phyloP scores from a whole-genome alignment of 2,888 invertebrate genomes.

The Sylvicola cinctus region DNA sequence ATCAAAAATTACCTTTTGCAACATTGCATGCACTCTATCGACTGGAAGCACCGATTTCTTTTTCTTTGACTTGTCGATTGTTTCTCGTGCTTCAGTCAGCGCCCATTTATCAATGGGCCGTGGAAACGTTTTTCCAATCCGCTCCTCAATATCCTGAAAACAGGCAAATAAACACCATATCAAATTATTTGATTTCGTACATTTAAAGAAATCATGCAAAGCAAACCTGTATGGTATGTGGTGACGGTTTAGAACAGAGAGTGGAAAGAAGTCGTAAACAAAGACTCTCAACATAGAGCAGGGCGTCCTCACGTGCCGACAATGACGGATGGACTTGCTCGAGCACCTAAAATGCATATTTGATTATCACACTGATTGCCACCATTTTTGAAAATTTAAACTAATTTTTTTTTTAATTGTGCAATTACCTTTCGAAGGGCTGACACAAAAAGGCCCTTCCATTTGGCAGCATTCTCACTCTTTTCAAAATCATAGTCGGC shows the following conservation, averaged over 20 bases:
- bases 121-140: constrained; percentile 83
- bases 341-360: constrained; percentile 42
- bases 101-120: constrained; percentile 90
- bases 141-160: constrained; percentile 73
- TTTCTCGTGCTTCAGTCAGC: constrained; percentile 69
- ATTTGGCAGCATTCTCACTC: constrained; percentile 75
- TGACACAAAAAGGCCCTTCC: constrained; percentile 77
- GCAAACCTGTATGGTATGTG: constrained; percentile 51
- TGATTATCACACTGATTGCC: constrained; percentile 4
- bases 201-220: constrained; percentile 9
- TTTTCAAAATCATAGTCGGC: constrained; percentile 54
- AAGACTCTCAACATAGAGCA: constrained; percentile 79
- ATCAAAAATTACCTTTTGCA: constrained; percentile 45
- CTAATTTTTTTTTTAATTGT: too few species aligned
- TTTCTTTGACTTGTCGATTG: constrained; percentile 59
- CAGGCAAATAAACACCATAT: background rate
- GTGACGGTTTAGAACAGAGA: constrained; percentile 69
- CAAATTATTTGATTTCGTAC: constrained; percentile 6
- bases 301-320: constrained; percentile 68
- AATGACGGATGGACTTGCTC: constrained; percentile 79
- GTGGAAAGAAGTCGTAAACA: constrained; percentile 73
- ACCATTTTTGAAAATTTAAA: too few species aligned
- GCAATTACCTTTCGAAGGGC: constrained; percentile 79
- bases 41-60: constrained; percentile 60
- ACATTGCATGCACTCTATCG: constrained; percentile 72